phyloP scores from a whole-genome alignment of 2,888 invertebrate genomes.

The Drosophila formosana region DNA sequence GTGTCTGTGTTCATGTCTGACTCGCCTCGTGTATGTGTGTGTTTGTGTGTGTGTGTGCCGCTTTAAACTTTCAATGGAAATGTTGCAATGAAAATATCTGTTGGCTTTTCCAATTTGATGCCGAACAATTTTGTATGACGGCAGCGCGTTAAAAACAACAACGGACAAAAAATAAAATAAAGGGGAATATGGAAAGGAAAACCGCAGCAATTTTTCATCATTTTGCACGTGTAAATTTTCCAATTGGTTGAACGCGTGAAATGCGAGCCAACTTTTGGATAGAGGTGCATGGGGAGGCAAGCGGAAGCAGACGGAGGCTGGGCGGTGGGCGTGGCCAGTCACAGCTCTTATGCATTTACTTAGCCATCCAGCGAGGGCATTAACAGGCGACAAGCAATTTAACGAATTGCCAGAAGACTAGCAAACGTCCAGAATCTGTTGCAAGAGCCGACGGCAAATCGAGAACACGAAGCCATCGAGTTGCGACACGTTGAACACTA shows the following conservation, averaged over 20 bases:
- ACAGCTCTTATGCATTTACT: conserved; percentile 27
- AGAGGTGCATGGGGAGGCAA: neutral
- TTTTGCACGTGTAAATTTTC: conserved; percentile 84
- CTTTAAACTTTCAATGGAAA: conserved; percentile 75
- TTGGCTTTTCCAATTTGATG: conserved; percentile 70
- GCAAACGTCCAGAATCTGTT: neutral
- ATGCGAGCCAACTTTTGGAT: conserved; percentile 38
- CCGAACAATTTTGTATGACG: conserved; percentile 68
- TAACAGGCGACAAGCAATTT: conserved; percentile 8
- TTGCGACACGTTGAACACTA: no score
- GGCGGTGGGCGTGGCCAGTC: conserved; percentile 27
- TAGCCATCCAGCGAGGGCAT: neutral
- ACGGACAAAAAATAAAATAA: conserved; percentile 16
- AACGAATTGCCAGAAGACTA: neutral
- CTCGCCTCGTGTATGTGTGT: conserved; percentile 1
- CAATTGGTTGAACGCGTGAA: conserved; percentile 80
- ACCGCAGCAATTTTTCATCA: conserved; percentile 84
- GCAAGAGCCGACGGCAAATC: conserved; percentile 41
- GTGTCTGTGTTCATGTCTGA: conserved; percentile 15
- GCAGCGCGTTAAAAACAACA: conserved; percentile 26
- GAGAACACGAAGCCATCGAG: no score
- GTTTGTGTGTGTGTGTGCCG: conserved; percentile 32
- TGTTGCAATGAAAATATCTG: conserved; percentile 65
- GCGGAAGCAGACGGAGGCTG: no score
- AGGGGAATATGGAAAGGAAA: conserved; percentile 43